Evolutionary conservation across 2,888 invertebrate species (phyloP).

Genomic region (Ormyrus rosae): DNA sequence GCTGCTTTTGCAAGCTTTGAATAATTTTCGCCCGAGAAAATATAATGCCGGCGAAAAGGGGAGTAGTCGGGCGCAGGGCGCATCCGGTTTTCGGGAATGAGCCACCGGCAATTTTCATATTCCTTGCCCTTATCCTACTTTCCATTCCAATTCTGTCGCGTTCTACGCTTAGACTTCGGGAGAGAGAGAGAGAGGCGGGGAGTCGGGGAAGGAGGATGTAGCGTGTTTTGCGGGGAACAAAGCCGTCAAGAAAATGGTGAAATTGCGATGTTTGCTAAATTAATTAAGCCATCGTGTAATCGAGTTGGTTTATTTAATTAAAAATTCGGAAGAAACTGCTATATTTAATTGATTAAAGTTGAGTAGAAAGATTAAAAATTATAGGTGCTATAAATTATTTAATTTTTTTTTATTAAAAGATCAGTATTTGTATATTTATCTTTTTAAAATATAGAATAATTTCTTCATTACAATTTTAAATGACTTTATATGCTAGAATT

Average conservation of each 20-base stretch:
- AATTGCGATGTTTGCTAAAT: conserved; percentile 35
- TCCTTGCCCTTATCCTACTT: neutral
- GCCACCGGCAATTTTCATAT: conserved; percentile 38
- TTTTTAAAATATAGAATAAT: too few species aligned
- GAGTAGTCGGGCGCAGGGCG: conserved; percentile 18
- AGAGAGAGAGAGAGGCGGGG: too few species aligned
- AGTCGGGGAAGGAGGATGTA: neutral
- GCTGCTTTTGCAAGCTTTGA: conserved; percentile 9
- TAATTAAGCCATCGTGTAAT: conserved; percentile 21
- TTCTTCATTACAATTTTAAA: too few species aligned
- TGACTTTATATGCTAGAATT: too few species aligned
- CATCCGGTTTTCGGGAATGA: conserved; percentile 42
- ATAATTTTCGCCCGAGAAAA: conserved; percentile 44
- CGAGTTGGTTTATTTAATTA: too few species aligned
- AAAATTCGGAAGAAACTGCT: too few species aligned
- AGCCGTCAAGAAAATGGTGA: conserved; percentile 25
- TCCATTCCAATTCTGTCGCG: neutral
- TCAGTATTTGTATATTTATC: too few species aligned
- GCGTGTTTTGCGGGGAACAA: conserved; percentile 23
- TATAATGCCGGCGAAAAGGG: neutral
- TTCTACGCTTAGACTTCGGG: too few species aligned
- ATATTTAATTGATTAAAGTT: too few species aligned
- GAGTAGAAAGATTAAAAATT: too few species aligned
- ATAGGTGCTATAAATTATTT: too few species aligned
- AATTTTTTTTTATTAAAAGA: too few species aligned